Percentiles rank a stretch among this genome's conserved stretches.
These are phyloP conservation scores for Lasioglossum oenotherae DNA, from an alignment of 2,888 invertebrate genomes.

Conservation along the genomic window DNA sequence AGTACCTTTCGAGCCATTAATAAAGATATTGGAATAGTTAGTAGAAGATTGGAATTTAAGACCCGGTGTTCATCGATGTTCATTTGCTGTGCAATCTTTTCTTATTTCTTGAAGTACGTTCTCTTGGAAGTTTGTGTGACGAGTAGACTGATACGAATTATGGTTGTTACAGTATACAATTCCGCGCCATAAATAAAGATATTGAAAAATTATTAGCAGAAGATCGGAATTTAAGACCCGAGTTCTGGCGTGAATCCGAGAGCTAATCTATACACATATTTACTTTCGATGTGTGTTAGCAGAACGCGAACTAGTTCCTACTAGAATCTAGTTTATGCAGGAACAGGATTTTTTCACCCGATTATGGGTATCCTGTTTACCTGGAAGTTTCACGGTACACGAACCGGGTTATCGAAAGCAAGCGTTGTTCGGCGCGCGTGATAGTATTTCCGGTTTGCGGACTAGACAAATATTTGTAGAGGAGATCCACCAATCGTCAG, in stretches of 20 bases:
- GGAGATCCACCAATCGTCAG: conserved; percentile 41
- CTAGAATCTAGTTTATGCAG: neutral
- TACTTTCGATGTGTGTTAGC: no score
- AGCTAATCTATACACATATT: neutral
- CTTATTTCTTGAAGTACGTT: no score
- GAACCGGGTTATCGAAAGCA: neutral
- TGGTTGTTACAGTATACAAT: no score
- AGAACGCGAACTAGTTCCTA: neutral
- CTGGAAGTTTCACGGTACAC: neutral
- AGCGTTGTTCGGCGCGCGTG: conserved; percentile 3
- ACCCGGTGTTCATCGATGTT: no score
- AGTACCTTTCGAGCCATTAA: no score
- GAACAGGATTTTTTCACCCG: neutral
- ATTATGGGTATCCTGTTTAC: conserved; percentile 8
- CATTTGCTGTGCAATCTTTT: no score
- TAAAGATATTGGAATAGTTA: no score
- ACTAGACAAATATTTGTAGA: conserved; percentile 59
- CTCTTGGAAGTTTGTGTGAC: no score
- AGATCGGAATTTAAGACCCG: neutral
- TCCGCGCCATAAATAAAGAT: no score
- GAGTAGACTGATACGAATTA: no score
- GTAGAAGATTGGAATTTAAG: no score
- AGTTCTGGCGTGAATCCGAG: neutral
- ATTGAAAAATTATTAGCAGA: no score
- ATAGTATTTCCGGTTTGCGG: conserved; percentile 5